Conservation (phyloP, 2,797 vertebrate genomes). For the Dendrocincla fuliginosa region DNA sequence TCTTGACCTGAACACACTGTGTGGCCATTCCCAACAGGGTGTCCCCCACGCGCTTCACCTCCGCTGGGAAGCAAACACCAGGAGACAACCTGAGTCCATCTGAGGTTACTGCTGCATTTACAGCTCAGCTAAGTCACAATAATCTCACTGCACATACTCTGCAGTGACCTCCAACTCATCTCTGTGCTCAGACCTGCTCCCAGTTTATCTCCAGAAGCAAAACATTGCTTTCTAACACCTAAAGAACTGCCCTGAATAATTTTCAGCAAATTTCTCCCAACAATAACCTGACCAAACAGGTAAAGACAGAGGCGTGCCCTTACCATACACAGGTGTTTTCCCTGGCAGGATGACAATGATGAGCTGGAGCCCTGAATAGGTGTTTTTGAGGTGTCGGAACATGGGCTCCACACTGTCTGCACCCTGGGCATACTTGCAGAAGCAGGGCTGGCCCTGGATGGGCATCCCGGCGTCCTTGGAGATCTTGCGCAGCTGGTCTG, state of each 20-base stretch:
- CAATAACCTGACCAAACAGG: rapidly evolving
- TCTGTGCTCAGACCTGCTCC: neutral
- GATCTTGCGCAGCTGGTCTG: constrained; percentile 83
- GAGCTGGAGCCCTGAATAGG: constrained; percentile 83
- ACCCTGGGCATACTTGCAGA: constrained; percentile 83
- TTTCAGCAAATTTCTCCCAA: neutral
- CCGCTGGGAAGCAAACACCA: constrained; percentile 70
- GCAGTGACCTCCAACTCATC: neutral
- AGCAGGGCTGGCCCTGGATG: constrained; percentile 83
- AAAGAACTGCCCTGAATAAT: neutral
- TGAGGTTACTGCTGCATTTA: neutral
- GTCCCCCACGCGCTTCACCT: constrained; percentile 85
- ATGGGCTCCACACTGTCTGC: constrained; percentile 85
- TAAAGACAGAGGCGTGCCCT: neutral
- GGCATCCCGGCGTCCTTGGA: constrained; percentile 85
- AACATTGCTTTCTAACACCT: neutral
- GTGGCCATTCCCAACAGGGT: constrained; percentile 85
- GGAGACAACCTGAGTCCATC: neutral
- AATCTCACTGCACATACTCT: neutral
- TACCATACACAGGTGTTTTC: constrained; percentile 83
- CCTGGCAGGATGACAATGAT: constrained; percentile 84
- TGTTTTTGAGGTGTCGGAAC: constrained; percentile 85
- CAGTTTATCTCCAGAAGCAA: neutral
- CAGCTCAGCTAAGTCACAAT: neutral
- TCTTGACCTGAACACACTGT: constrained; percentile 86